Evolutionary conservation across 2,113 vertebrate genomes (phyloP).

Genomic region (Toxotes jaculatrix): DNA sequence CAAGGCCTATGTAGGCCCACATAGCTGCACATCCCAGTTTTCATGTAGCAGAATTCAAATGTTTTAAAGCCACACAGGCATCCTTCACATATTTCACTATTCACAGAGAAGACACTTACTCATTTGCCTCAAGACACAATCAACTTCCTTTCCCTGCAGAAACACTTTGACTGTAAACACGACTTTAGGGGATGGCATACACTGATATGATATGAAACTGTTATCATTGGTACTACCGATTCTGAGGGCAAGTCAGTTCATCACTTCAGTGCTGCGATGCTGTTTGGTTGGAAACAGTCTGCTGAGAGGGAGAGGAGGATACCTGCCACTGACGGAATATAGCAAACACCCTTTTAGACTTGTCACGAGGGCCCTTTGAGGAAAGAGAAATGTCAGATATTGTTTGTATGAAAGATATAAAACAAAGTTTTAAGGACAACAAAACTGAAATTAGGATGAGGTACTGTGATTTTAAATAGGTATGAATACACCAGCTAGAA

Average conservation of each 20-base stretch:
- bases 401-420: background rate
- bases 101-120: slow-evolving; percentile 48
- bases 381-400: slow-evolving; percentile 20
- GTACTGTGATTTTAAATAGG: background rate
- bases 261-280: slow-evolving; percentile 23
- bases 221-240: slow-evolving; percentile 30
- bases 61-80: slow-evolving; percentile 22
- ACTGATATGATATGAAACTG: slow-evolving; percentile 38
- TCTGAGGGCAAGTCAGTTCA: slow-evolving; percentile 35
- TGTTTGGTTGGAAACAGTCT: slow-evolving; percentile 23
- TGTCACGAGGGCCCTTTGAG: slow-evolving; percentile 89
- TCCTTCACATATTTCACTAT: slow-evolving; percentile 62
- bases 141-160: slow-evolving; percentile 18
- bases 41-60: slow-evolving; percentile 21
- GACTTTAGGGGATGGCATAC: slow-evolving; percentile 34
- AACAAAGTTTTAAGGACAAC: background rate
- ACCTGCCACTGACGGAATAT: slow-evolving; percentile 95
- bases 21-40: slow-evolving; percentile 26
- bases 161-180: slow-evolving; percentile 59
- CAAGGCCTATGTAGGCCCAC: background rate
- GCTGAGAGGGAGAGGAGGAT: slow-evolving; percentile 84
- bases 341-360: slow-evolving; percentile 93
- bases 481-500: background rate
- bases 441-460: background rate
- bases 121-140: slow-evolving; percentile 15